phyloP scores from a whole-genome alignment of 2,113 vertebrate species.

The Gulo gulo region DNA sequence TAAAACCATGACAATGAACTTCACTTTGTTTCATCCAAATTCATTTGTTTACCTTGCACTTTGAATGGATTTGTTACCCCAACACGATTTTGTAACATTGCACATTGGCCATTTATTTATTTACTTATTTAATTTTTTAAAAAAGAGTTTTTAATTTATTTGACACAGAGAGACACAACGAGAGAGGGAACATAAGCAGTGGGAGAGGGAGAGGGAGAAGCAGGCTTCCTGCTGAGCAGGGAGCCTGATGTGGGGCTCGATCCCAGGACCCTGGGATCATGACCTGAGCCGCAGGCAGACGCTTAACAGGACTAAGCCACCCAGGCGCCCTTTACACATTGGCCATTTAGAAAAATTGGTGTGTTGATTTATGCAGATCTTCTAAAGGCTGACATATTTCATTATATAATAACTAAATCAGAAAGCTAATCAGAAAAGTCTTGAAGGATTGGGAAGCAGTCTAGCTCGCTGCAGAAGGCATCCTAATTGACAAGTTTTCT shows the following conservation, averaged over 20 bases:
- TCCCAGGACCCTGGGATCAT: too few relatives aligned
- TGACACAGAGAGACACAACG: too few relatives aligned
- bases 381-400: not conserved
- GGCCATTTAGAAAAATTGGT: not conserved
- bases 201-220: too few relatives aligned
- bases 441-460: not conserved
- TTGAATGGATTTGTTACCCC: not conserved
- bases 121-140: too few relatives aligned
- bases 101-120: not conserved
- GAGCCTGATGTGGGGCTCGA: too few relatives aligned
- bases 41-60: not conserved
- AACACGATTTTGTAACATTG: not conserved
- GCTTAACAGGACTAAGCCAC: too few relatives aligned
- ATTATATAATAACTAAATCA: not conserved
- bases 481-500: constrained; percentile 24
- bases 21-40: not conserved
- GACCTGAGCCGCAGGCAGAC: too few relatives aligned
- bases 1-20: not conserved
- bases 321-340: not conserved
- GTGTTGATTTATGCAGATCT: not conserved
- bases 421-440: constrained; percentile 13
- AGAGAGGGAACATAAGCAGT: too few relatives aligned
- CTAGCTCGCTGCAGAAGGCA: not conserved
- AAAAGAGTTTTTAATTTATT: too few relatives aligned
- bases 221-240: too few relatives aligned